phyloP scores from a whole-genome alignment of 2,113 vertebrate species.

The Leucoraja erinaceus region DNA sequence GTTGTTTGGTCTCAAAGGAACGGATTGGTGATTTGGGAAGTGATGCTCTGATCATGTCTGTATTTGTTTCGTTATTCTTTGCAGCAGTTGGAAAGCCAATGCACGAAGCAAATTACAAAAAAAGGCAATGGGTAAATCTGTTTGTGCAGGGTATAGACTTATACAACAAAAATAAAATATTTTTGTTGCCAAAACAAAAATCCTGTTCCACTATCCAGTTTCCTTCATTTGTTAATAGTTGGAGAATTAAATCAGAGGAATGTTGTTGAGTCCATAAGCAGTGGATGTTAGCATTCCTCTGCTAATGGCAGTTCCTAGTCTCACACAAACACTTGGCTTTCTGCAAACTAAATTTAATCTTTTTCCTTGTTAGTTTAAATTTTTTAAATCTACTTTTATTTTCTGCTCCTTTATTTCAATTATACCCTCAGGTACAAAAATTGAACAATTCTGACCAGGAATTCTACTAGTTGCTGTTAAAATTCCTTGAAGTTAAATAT shows the following conservation, averaged over 20 bases:
- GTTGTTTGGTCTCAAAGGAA: neutral
- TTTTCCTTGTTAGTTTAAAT: neutral
- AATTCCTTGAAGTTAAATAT: neutral
- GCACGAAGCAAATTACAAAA: neutral
- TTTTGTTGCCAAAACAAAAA: slow-evolving; percentile 12
- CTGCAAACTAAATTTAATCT: neutral
- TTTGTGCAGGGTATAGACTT: neutral
- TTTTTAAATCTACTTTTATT: neutral
- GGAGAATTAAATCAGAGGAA: slow-evolving; percentile 29
- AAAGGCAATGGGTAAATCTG: neutral
- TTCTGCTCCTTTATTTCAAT: neutral
- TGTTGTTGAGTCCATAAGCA: slow-evolving; percentile 26
- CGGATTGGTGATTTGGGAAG: neutral
- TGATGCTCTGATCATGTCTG: neutral
- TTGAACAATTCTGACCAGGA: neutral
- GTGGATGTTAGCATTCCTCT: slow-evolving; percentile 30
- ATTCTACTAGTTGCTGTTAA: neutral
- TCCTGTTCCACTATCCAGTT: slow-evolving; percentile 21
- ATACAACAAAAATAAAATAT: neutral
- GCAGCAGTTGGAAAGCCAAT: neutral
- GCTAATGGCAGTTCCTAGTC: slow-evolving; percentile 12
- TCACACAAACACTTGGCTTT: neutral
- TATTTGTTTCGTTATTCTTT: neutral
- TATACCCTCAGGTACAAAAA: neutral
- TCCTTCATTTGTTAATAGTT: slow-evolving; percentile 29